Base-by-base conservation (phyloP, 2,888 invertebrate species). In the Xestia rhomboidea region DNA sequence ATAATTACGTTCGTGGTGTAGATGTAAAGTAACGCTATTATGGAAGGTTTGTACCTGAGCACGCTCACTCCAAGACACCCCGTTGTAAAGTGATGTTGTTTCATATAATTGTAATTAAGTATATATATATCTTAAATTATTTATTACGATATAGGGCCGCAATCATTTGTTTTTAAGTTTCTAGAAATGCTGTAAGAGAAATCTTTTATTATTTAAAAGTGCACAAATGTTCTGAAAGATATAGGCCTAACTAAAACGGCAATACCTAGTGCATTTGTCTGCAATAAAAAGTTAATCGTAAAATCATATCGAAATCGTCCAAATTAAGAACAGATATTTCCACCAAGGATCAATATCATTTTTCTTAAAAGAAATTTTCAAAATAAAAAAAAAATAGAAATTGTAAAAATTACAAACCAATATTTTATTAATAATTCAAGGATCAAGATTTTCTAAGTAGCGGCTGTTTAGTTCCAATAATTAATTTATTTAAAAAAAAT, bases 21-120 rank as follows among this genome's bases (percentile, higher is more conserved):
- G 89, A 84, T 87, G 87, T 90, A 89, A 88, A 85, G 72, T 89
- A 89, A 84, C 83, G 89, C 87, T 88, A 88, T 89, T 89, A 89
- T 88, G 87, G 88, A 93, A 90, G 93, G 92, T 91, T 90, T 91
- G 94, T 94, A 94, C 94, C 95, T 94, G 95, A 94, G 87, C 87
- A 89, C 88, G 86, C 86, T 82, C 82, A 85, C 82, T 87, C 80
- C 74, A 79, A 85, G 86, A 81, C 83, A 83, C 84, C 62, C 83
- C 81, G 87, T 84, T 82, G 79, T 82, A 68, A 86, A 85, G 85
- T 87, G 88, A 85, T 85, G 79, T 85, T 88, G 77, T 86, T 87
- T 80, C 80, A 76, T 89, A 89, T 80, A 68, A 82, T 83, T 87
- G 78, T 89, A 86, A 85, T 87, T 82, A 84, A 83, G 87, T 85